phyloP scores from a whole-genome alignment of 2,888 invertebrate genomes.

The Dromius quadrimaculatus region DNA sequence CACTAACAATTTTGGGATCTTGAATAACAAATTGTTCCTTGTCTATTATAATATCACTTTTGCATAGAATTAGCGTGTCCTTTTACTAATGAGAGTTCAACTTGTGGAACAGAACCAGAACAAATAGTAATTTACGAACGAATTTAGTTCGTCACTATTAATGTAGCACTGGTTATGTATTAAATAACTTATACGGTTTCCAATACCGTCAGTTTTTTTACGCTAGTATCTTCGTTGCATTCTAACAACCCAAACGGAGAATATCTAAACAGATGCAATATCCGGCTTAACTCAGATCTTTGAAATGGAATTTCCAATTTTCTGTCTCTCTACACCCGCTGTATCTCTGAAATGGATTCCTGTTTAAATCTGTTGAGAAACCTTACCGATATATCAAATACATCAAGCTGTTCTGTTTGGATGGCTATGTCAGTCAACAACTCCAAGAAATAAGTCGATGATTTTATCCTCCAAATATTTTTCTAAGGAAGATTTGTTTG shows the following conservation, averaged over 20 bases:
- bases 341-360: not conserved
- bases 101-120: no score
- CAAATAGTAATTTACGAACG: no score
- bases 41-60: no score
- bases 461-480: conserved; percentile 10
- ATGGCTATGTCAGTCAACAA: not conserved
- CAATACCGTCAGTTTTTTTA: no score
- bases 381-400: conserved; percentile 15
- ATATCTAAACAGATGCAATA: conserved; percentile 41
- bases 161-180: no score
- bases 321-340: not conserved
- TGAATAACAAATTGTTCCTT: no score
- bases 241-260: conserved; percentile 21
- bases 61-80: no score
- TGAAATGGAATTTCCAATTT: conserved; percentile 17
- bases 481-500: no score
- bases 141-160: no score
- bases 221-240: conserved; percentile 10
- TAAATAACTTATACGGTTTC: no score
- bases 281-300: conserved; percentile 33
- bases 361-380: not conserved
- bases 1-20: no score
- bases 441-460: conserved; percentile 6
- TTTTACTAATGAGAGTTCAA: no score
- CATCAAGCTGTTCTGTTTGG: conserved; percentile 10